phyloP scores from a whole-genome alignment of 2,888 invertebrate genomes.

The Mimumesa dahlbomi region DNA sequence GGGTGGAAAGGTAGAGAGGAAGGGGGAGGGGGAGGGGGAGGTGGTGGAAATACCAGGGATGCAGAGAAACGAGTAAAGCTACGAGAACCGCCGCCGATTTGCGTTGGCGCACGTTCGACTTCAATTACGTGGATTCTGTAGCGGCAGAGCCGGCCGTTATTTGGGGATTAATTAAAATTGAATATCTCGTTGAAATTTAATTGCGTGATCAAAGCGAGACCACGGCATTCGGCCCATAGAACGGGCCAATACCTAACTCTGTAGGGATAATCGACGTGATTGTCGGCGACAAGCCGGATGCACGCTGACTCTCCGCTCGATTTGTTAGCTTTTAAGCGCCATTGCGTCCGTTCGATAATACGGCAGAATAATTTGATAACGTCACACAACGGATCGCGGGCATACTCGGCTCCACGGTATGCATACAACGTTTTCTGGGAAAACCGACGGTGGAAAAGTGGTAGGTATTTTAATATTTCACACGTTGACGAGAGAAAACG shows the following conservation, averaged over 20 bases:
- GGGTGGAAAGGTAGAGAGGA: neutral
- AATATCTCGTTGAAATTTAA: slow-evolving; percentile 68
- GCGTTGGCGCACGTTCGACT: slow-evolving; percentile 47
- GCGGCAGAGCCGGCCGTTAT: slow-evolving; percentile 43
- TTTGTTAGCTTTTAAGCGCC: slow-evolving; percentile 52
- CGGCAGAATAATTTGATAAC: slow-evolving; percentile 48
- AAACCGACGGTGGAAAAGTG: too few relatives aligned
- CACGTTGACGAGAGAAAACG: too few relatives aligned
- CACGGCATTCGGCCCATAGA: slow-evolving; percentile 5
- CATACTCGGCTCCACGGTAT: too few relatives aligned
- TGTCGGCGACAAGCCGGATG: slow-evolving; percentile 35
- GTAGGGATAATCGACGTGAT: slow-evolving; percentile 50
- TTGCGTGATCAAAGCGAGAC: slow-evolving; percentile 57
- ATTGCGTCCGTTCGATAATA: slow-evolving; percentile 38
- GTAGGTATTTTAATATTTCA: too few relatives aligned
- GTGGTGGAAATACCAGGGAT: neutral
- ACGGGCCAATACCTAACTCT: slow-evolving; percentile 21
- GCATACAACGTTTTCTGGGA: too few relatives aligned
- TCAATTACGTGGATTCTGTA: slow-evolving; percentile 57
- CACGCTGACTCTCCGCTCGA: slow-evolving; percentile 34
- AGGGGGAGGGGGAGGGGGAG: neutral
- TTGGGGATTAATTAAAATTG: slow-evolving; percentile 70
- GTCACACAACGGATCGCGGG: too few relatives aligned
- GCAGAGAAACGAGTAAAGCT: neutral
- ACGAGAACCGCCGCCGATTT: neutral